Evolutionary conservation across 2,888 invertebrate genomes (phyloP), one percentile per base, ranked within the genome.

Genomic region (Heterodera filipjevi): DNA sequence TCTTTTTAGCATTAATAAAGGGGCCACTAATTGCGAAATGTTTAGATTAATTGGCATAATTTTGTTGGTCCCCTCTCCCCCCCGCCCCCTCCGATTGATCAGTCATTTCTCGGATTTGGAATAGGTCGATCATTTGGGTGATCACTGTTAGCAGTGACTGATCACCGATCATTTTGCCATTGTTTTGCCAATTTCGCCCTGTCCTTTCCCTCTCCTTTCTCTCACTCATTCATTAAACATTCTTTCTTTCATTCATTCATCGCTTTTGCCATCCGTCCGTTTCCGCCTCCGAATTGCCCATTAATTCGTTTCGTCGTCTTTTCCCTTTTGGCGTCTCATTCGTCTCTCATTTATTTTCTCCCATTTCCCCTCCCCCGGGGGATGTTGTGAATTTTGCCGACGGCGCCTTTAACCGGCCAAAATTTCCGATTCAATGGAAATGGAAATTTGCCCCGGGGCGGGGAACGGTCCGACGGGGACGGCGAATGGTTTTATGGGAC

Each of bases 361-460:
- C 59, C 59, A 59, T 59, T 59, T 53, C 1, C 53, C 53, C 53
- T 22, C 59, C 59, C 27, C 10, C n/a, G 59, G 59, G 59, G 59
- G 12, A 59, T 27, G 59, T 59, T 59, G 59, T 59, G 59, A 59
- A 59, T 59, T 59, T 59, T 59, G 49, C n/a, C 27, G 59, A 22
- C 59, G 59, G 59, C 59, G 59, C 59, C 59, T 59, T 59, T 59
- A n/a, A 59, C 22, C 59, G 59, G 59, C 59, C 59, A 59, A 59
- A 59, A 59, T 59, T 59, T 59, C 59, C 59, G 59, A 59, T 59
- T 59, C 59, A 59, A 59, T 59, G 59, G 59, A 59, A 59, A 59
- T 59, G 59, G 59, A 59, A 59, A 59, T 59, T 59, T 27, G 59
- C 59, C 27, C 22, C 27, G 49, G 49, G 59, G 59, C 59, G 59